Evolutionary conservation across 1,140 invertebrate genomes (phyloP).

Genomic region (Papilio machaon): DNA sequence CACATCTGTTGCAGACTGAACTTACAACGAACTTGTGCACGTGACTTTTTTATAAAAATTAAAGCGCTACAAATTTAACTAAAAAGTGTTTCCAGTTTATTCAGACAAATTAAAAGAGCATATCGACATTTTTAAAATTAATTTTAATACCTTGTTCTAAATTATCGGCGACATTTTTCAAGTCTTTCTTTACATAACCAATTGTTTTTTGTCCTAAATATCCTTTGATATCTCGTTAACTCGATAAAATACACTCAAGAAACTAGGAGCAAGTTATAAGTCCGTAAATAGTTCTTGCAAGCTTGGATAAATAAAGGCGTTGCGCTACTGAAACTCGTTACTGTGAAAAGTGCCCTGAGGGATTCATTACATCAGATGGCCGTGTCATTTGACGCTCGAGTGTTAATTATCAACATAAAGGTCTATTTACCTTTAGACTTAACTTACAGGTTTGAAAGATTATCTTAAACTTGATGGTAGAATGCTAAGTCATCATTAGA

Average conservation of each 20-base stretch:
- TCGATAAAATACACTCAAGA: not conserved
- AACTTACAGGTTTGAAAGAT: not conserved
- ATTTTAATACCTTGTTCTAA: not conserved
- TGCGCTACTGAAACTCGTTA: constrained; percentile 20
- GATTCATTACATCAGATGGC: constrained; percentile 7
- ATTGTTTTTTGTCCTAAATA: not conserved
- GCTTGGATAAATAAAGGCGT: constrained; percentile 12
- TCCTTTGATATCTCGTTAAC: not conserved
- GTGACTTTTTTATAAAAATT: constrained; percentile 3
- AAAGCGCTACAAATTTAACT: not conserved
- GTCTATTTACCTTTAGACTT: not conserved
- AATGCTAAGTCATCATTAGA: not conserved
- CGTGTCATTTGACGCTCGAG: constrained; percentile 4
- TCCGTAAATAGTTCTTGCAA: not conserved
- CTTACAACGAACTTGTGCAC: not conserved
- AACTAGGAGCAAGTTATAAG: constrained; percentile 12
- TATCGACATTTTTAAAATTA: not conserved
- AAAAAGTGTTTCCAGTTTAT: not conserved
- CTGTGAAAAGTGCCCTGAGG: constrained; percentile 11
- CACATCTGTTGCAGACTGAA: constrained; percentile 19
- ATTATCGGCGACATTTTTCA: not conserved
- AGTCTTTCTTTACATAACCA: not conserved
- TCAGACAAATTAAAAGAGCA: not conserved
- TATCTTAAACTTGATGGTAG: not conserved
- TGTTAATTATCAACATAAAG: constrained; percentile 15